Evolutionary conservation across 2,888 invertebrate species (phyloP).

Genomic region (Psococerastis gibbosa): DNA sequence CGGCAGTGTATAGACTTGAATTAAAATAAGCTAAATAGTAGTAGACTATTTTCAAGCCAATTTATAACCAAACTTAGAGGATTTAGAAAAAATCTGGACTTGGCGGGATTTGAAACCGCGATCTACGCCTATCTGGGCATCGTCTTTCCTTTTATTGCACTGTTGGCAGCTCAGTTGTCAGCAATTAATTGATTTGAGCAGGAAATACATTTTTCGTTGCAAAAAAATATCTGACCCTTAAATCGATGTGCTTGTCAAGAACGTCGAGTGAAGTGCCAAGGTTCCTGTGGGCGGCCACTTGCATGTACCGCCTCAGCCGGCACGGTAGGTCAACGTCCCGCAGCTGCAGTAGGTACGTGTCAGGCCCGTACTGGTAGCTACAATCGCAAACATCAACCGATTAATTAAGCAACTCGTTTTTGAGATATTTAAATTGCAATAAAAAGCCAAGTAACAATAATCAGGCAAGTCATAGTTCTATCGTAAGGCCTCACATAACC

Average conservation of each 20-base stretch:
- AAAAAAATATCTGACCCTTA: constrained; percentile 37
- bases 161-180: no score
- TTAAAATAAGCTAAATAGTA: constrained; percentile 4
- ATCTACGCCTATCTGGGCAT: not conserved
- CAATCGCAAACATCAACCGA: not conserved
- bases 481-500: no score
- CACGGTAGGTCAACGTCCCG: constrained; percentile 91
- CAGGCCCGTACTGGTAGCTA: constrained; percentile 91
- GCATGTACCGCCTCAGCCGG: constrained; percentile 79
- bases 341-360: constrained; percentile 85
- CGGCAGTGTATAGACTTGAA: no score
- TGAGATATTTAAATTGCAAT: no score
- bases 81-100: constrained; percentile 4
- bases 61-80: not conserved
- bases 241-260: constrained; percentile 30
- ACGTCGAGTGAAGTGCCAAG: constrained; percentile 34
- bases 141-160: no score
- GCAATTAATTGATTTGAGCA: not conserved
- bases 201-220: no score
- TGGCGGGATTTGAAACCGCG: no score
- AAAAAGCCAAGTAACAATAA: no score
- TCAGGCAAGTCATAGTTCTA: no score
- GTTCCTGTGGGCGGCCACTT: constrained; percentile 65
- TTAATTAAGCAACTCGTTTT: no score
- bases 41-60: not conserved